Evolutionary conservation across 2,113 vertebrate genomes (phyloP).

Genomic region (Psilopogon haemacephalus): DNA sequence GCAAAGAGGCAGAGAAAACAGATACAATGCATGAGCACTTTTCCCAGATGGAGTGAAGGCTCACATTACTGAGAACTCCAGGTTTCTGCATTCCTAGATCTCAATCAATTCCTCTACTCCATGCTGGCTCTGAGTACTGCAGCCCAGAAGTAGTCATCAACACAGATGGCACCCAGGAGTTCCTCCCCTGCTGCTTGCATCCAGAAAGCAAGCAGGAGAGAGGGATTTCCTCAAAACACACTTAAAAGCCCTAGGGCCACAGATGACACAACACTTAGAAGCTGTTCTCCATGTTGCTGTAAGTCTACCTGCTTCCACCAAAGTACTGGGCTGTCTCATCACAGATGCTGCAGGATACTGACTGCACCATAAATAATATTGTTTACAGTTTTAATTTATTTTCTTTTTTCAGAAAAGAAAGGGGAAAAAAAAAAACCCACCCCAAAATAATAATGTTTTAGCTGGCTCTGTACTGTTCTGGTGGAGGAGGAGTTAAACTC

Average conservation of each 20-base stretch:
- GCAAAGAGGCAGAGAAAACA: background rate
- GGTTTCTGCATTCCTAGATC: background rate
- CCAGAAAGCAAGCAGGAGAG: background rate
- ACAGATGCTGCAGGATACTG: background rate
- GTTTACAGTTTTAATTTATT: background rate
- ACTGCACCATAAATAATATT: background rate
- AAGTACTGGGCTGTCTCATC: background rate
- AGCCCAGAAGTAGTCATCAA: background rate
- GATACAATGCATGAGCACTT: accelerated
- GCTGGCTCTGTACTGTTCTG: background rate
- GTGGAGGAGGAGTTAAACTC: background rate
- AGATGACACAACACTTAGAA: background rate
- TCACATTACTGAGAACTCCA: background rate
- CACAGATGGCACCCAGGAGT: background rate
- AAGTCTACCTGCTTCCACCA: background rate
- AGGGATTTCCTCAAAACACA: background rate
- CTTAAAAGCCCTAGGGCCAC: background rate
- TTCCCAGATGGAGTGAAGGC: background rate
- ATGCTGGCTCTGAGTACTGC: background rate
- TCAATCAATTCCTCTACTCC: background rate
- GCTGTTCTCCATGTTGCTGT: accelerated
- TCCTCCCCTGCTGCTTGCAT: background rate
- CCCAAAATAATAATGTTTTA: background rate
- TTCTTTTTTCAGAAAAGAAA: no score
- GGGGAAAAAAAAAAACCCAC: no score